Conservation (phyloP, 1,140 invertebrate genomes). For the Gonatopus flavifemur region DNA sequence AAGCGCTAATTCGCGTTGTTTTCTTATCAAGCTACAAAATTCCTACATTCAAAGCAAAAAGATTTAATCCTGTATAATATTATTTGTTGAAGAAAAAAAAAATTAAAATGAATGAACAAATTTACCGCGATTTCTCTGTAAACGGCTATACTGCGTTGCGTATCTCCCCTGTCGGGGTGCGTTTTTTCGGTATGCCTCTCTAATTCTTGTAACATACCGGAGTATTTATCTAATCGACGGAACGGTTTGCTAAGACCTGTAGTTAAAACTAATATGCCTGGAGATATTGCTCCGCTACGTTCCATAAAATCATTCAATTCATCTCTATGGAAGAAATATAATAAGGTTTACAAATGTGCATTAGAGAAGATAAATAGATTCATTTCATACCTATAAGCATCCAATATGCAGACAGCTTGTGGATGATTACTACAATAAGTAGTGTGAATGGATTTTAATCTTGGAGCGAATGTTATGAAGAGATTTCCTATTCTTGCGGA, state of each 20-base stretch:
- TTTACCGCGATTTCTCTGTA: slow-evolving; percentile 92
- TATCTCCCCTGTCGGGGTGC: slow-evolving; percentile 94
- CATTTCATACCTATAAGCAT: slow-evolving; percentile 85
- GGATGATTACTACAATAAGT: slow-evolving; percentile 92
- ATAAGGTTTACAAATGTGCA: slow-evolving; percentile 5
- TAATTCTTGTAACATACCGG: slow-evolving; percentile 90
- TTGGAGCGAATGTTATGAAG: slow-evolving; percentile 84
- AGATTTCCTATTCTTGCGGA: slow-evolving; percentile 89
- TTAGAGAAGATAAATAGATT: too few relatives aligned
- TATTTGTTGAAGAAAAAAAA: slow-evolving; percentile 4
- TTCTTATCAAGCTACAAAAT: slow-evolving; percentile 77
- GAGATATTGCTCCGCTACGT: slow-evolving; percentile 74
- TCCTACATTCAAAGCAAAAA: slow-evolving; percentile 61
- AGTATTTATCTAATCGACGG: slow-evolving; percentile 91
- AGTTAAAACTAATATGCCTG: slow-evolving; percentile 86
- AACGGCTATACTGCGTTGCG: slow-evolving; percentile 88
- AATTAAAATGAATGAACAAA: slow-evolving; percentile 8
- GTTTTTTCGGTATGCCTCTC: slow-evolving; percentile 93
- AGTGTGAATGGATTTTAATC: slow-evolving; percentile 83
- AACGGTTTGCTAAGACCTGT: slow-evolving; percentile 94
- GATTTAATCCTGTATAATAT: neutral
- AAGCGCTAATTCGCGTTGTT: slow-evolving; percentile 95
- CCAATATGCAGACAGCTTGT: slow-evolving; percentile 85
- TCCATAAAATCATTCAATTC: slow-evolving; percentile 88
- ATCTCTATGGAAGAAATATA: slow-evolving; percentile 64